Conservation (phyloP, 2,888 invertebrate genomes). For the Adelphocoris suturalis region DNA sequence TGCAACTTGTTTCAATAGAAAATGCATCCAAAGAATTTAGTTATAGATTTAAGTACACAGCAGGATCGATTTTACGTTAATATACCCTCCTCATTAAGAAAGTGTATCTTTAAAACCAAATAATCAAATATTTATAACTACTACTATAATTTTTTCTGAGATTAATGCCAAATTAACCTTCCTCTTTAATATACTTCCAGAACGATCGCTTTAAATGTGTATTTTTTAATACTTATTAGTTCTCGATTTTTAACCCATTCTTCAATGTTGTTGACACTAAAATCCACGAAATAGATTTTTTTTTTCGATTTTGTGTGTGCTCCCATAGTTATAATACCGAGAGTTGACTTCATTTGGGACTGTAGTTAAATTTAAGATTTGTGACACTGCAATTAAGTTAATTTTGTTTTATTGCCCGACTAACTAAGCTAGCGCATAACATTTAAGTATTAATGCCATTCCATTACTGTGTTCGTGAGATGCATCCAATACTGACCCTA, state of each 20-base stretch:
- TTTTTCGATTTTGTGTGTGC: background rate
- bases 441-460: background rate
- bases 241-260: background rate
- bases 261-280: conserved; percentile 12
- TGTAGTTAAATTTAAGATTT: conserved; percentile 1
- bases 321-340: conserved; percentile 31
- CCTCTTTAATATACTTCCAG: conserved; percentile 67
- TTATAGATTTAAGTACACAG: conserved; percentile 6
- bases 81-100: conserved; percentile 3
- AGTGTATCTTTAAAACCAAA: conserved; percentile 24
- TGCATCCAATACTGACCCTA: conserved; percentile 22
- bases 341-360: conserved; percentile 29
- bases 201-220: conserved; percentile 69
- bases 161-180: conserved; percentile 68
- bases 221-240: conserved; percentile 48
- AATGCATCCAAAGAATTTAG: conserved; percentile 39
- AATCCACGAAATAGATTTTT: background rate
- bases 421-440: background rate
- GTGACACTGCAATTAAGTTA: no score
- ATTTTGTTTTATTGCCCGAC: background rate
- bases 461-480: background rate
- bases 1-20: conserved; percentile 26
- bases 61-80: background rate
- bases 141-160: conserved; percentile 53
- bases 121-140: conserved; percentile 46